Conservation (phyloP, 2,888 invertebrate species). For the Epirrita christyi region DNA sequence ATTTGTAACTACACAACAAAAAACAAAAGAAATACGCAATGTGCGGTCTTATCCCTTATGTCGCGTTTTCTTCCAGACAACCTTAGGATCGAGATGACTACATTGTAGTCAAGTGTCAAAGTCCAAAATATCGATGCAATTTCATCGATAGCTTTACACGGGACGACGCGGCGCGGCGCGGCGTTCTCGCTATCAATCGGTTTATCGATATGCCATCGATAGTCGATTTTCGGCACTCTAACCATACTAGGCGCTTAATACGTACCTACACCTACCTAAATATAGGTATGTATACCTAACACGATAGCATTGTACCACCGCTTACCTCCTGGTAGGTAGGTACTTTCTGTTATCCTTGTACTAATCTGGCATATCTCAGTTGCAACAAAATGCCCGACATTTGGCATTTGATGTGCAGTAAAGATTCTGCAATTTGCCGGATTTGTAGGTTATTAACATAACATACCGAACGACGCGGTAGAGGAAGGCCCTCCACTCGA, state of each 20-base stretch:
- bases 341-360: conserved; percentile 40
- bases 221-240: conserved; percentile 11
- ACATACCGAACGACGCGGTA: no score
- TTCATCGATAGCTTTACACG: no score
- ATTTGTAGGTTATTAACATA: not conserved
- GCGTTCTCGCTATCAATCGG: not conserved
- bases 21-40: no score
- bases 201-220: conserved; percentile 19
- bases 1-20: no score
- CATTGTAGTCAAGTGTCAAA: no score
- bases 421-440: conserved; percentile 6
- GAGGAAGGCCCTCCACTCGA: no score
- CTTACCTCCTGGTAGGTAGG: conserved; percentile 34
- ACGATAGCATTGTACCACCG: conserved; percentile 40
- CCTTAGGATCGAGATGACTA: no score
- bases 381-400: conserved; percentile 19
- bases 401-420: conserved; percentile 15
- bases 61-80: no score
- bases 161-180: no score
- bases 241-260: no score
- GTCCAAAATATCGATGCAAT: no score
- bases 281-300: conserved; percentile 1
- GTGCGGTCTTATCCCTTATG: no score
- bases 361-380: conserved; percentile 21
- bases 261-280: not conserved